Conservation (phyloP, 2,888 invertebrate species). For the Trissolcus brochymenae region DNA sequence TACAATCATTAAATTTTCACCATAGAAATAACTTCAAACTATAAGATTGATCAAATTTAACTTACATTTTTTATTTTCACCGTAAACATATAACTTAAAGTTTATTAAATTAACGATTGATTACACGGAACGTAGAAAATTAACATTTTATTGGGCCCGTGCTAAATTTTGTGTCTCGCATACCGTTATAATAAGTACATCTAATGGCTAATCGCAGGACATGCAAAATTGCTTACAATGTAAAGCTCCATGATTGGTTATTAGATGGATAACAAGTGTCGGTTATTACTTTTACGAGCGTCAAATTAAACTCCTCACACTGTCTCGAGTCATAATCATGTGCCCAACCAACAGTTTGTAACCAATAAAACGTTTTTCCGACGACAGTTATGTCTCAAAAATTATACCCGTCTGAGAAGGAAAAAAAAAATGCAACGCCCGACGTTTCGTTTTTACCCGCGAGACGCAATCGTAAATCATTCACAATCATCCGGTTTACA, state of each 20-base stretch:
- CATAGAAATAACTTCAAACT: no score
- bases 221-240: conserved; percentile 37
- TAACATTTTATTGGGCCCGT: conserved; percentile 3
- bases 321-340: conserved; percentile 1
- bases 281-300: conserved; percentile 41
- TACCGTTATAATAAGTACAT: conserved; percentile 28
- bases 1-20: no score
- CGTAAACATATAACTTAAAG: no score
- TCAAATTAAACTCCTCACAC: conserved; percentile 45
- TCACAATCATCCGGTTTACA: no score
- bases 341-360: conserved; percentile 7
- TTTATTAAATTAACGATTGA: no score
- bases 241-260: conserved; percentile 35
- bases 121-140: no score
- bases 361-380: conserved; percentile 6
- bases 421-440: no score
- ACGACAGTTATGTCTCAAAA: not conserved
- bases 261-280: conserved; percentile 47
- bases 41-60: no score
- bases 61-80: no score
- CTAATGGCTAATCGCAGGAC: conserved; percentile 29
- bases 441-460: not conserved
- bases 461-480: no score
- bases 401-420: not conserved
- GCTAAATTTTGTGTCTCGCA: conserved; percentile 17